Conservation (phyloP, 2,888 invertebrate species). For the Rhingia rostrata region DNA sequence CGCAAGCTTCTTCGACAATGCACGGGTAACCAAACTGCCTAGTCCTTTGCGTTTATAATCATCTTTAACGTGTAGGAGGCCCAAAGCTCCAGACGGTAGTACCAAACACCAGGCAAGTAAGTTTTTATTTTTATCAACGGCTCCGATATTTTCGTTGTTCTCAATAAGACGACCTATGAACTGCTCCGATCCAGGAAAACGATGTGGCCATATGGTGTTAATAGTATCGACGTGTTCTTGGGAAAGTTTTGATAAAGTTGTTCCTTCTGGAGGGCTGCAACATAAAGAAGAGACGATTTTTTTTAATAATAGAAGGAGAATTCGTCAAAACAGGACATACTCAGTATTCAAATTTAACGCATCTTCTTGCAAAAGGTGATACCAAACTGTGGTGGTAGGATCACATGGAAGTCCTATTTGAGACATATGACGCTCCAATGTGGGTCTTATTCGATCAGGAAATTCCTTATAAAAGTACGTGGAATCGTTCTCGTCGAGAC, state of each 20-base stretch:
- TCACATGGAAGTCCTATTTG: neutral
- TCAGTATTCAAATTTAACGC: conserved; percentile 75
- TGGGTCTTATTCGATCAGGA: too few species aligned
- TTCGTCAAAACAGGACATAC: conserved; percentile 71
- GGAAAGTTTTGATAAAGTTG: conserved; percentile 61
- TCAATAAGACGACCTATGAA: conserved; percentile 68
- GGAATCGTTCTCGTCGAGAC: too few species aligned
- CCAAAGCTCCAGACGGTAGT: conserved; percentile 69
- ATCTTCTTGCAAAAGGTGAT: conserved; percentile 75
- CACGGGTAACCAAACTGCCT: conserved; percentile 66
- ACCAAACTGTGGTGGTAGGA: conserved; percentile 73
- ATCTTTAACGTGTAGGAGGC: conserved; percentile 72
- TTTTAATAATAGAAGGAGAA: neutral
- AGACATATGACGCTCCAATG: too few species aligned
- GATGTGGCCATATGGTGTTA: conserved; percentile 75
- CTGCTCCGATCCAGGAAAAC: conserved; percentile 70
- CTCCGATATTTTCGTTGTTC: conserved; percentile 73
- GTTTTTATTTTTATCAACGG: conserved; percentile 67
- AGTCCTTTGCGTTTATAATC: conserved; percentile 67
- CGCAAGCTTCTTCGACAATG: conserved; percentile 69
- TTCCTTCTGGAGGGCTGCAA: conserved; percentile 66
- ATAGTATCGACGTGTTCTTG: conserved; percentile 63
- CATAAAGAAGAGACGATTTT: too few species aligned
- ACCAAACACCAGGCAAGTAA: conserved; percentile 75
- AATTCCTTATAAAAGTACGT: too few species aligned